Conservation (phyloP, 2,888 invertebrate genomes). For the Spodoptera exigua region DNA sequence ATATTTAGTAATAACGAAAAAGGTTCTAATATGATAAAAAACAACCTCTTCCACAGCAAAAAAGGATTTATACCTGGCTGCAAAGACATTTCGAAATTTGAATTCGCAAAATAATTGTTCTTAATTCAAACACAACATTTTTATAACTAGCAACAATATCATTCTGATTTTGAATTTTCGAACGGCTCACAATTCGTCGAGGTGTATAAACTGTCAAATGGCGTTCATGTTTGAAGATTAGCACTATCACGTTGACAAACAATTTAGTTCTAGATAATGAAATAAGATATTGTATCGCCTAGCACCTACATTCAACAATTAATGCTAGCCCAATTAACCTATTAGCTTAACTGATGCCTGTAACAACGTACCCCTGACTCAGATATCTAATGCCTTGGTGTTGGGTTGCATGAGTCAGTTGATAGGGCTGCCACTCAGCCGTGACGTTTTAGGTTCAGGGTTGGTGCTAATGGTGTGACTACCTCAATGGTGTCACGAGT, state of each 20-base stretch:
- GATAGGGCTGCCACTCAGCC: conserved; percentile 36
- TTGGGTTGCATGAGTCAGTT: conserved; percentile 32
- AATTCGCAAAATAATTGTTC: neutral
- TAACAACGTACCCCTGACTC: conserved; percentile 18
- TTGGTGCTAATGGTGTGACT: conserved; percentile 18
- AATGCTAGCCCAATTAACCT: conserved; percentile 68
- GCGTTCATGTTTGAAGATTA: too few relatives aligned
- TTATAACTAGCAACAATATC: conserved; percentile 9
- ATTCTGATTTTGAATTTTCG: conserved; percentile 1
- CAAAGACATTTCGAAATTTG: neutral
- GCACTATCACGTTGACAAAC: conserved; percentile 27
- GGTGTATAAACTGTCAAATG: conserved; percentile 1
- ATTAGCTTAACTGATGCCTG: conserved; percentile 54
- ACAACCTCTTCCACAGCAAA: neutral
- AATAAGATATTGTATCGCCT: conserved; percentile 36
- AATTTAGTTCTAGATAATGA: conserved; percentile 20
- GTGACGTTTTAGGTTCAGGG: conserved; percentile 33
- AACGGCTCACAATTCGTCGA: neutral
- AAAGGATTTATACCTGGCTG: neutral
- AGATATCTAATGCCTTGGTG: conserved; percentile 32
- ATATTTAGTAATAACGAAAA: conserved; percentile 1
- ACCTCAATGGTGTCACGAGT: too few relatives aligned
- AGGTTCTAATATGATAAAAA: conserved; percentile 3
- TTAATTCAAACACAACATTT: neutral
- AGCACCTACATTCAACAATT: conserved; percentile 58